Evolutionary conservation across 2,797 vertebrate species (phyloP).

Genomic region (Agapornis canus): DNA sequence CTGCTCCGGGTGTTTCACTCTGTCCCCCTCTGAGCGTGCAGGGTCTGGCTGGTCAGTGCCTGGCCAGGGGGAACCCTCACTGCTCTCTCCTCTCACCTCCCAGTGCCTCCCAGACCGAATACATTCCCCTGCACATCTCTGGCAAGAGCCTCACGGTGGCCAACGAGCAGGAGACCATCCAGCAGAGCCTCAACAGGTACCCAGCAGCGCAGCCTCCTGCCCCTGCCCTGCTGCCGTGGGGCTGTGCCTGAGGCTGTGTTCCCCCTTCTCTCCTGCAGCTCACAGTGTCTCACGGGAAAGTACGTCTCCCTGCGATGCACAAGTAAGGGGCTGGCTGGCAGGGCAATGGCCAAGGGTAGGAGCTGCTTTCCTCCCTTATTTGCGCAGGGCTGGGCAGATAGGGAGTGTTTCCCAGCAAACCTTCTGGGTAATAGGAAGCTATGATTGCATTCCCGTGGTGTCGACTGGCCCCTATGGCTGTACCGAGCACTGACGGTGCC

Average conservation of each 20-base stretch:
- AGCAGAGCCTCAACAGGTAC: slow-evolving; percentile 79
- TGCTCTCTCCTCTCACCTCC: neutral
- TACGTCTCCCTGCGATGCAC: slow-evolving; percentile 86
- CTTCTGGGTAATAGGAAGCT: neutral
- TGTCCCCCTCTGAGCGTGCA: neutral
- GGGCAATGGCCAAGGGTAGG: fast-evolving
- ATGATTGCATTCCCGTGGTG: fast-evolving
- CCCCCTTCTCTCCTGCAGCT: slow-evolving; percentile 68
- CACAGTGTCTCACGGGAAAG: slow-evolving; percentile 77
- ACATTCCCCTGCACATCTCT: neutral
- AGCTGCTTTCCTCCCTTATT: neutral
- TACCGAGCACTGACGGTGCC: fast-evolving
- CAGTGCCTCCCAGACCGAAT: slow-evolving; percentile 44
- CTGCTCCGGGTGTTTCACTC: neutral
- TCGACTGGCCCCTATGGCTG: fast-evolving
- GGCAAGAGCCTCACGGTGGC: slow-evolving; percentile 61
- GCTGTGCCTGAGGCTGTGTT: neutral
- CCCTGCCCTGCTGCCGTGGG: fast-evolving
- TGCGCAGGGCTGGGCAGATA: neutral
- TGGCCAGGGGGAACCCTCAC: neutral
- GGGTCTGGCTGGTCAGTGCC: fast-evolving
- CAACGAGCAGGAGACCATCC: slow-evolving; percentile 59
- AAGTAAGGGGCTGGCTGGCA: slow-evolving; percentile 78
- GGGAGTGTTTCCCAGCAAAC: fast-evolving
- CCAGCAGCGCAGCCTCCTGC: fast-evolving